These are phyloP conservation scores for Pipistrellus pipistrellus DNA, from an alignment of 2,797 vertebrate genomes.

Conservation along the genomic window DNA sequence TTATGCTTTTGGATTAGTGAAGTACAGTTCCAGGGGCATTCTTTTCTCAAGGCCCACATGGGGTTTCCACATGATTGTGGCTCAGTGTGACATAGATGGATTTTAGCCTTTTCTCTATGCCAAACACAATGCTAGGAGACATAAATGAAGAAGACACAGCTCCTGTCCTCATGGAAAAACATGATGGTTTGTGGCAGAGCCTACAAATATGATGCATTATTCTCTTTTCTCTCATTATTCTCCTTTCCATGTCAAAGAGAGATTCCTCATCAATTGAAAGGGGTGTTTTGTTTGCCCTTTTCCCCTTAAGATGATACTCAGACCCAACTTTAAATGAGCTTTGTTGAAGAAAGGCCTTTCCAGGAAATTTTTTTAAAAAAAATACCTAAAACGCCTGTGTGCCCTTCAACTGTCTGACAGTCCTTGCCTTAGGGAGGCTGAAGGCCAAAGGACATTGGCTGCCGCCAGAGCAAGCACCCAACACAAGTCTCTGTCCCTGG, in stretches of 20 bases:
- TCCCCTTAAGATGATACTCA: constrained; percentile 21
- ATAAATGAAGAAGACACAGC: not conserved
- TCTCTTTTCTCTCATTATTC: not conserved
- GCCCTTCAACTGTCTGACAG: constrained; percentile 20
- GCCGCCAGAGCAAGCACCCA: not conserved
- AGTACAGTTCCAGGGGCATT: not conserved
- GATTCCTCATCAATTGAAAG: constrained; percentile 1
- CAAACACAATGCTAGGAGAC: not conserved
- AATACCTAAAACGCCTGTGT: constrained; percentile 27
- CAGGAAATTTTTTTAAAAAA: not conserved
- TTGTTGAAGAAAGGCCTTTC: constrained; percentile 59
- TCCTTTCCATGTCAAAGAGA: constrained; percentile 44
- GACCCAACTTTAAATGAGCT: constrained; percentile 13
- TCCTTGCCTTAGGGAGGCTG: constrained; percentile 42
- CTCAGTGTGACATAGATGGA: not conserved
- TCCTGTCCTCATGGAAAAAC: not conserved
- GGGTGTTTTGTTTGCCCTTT: not conserved
- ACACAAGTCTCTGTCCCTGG: not conserved
- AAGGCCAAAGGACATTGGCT: not conserved
- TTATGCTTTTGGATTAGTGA: constrained; percentile 23
- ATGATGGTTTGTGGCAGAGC: not conserved
- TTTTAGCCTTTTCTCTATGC: not conserved
- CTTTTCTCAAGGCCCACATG: not conserved
- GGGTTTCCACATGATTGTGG: not conserved
- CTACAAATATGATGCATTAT: not conserved